Conservation (phyloP, 2,797 vertebrate species). For the Siniperca scherzeri region DNA sequence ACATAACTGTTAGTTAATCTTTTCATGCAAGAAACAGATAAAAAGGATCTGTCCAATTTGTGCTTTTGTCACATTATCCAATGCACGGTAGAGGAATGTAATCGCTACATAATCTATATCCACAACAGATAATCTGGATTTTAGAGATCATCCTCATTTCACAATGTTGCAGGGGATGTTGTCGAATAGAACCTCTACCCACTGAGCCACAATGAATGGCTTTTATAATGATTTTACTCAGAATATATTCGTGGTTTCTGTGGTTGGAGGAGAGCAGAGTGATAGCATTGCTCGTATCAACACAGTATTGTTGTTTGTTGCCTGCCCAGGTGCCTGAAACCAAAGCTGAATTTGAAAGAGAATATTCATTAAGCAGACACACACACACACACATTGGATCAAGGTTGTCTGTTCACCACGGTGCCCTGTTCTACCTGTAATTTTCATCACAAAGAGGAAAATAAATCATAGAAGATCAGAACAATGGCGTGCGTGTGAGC, state of each 20-base stretch:
- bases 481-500: constrained; percentile 71
- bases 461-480: constrained; percentile 87
- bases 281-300: constrained; percentile 57
- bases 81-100: constrained; percentile 19
- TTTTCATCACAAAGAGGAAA: constrained; percentile 86
- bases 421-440: constrained; percentile 87
- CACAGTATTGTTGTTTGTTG: constrained; percentile 58
- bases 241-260: constrained; percentile 11
- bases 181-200: constrained; percentile 10
- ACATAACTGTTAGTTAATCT: constrained; percentile 18
- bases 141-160: constrained; percentile 33
- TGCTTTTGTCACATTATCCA: constrained; percentile 27
- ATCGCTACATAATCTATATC: constrained; percentile 40
- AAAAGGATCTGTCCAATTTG: constrained; percentile 11
- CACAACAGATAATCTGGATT: constrained; percentile 50
- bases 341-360: constrained; percentile 76
- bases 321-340: constrained; percentile 62
- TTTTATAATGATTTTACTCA: constrained; percentile 22
- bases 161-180: constrained; percentile 20
- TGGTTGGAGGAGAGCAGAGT: constrained; percentile 16
- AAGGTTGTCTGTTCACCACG: constrained; percentile 86
- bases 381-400: constrained; percentile 87
- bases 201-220: constrained; percentile 16
- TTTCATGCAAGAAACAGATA: constrained; percentile 21
- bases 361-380: constrained; percentile 79